Percentiles rank a stretch among this genome's conserved stretches.
Evolutionary conservation across 2,113 vertebrate genomes (phyloP).

Genomic region (Suncus etruscus): DNA sequence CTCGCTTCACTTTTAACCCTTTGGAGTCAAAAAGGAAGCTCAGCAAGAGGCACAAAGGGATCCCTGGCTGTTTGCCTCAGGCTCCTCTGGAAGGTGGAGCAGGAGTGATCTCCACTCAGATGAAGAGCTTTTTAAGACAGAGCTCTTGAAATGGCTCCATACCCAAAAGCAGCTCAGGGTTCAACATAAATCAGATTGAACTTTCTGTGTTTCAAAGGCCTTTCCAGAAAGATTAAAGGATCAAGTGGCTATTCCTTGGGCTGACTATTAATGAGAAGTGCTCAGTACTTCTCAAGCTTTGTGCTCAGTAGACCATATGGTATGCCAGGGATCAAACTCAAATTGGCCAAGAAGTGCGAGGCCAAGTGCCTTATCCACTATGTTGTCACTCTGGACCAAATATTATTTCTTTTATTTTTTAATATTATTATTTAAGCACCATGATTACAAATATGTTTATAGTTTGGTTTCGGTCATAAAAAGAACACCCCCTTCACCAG

Average conservation of each 20-base stretch:
- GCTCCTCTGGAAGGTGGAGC: background rate
- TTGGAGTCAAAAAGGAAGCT: background rate
- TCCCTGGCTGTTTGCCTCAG: background rate
- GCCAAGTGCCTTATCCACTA: no score
- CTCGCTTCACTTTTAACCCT: constrained; percentile 52
- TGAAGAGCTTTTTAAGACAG: background rate
- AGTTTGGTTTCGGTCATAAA: no score
- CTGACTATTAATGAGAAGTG: background rate
- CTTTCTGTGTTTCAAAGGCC: background rate
- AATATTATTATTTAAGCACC: no score
- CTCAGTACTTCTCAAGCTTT: no score
- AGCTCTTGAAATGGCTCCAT: background rate
- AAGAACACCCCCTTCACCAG: no score
- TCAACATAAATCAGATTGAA: background rate
- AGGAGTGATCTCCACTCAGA: background rate
- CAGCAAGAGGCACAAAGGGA: background rate
- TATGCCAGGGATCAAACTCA: no score
- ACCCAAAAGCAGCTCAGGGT: no score
- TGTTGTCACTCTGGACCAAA: background rate
- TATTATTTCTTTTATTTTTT: no score
- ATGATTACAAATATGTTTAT: no score
- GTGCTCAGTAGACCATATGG: no score
- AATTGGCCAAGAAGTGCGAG: no score
- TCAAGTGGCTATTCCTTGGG: background rate
- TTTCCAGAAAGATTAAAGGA: background rate